Conservation (phyloP, 2,797 vertebrate species). For the Notolabrus celidotus region DNA sequence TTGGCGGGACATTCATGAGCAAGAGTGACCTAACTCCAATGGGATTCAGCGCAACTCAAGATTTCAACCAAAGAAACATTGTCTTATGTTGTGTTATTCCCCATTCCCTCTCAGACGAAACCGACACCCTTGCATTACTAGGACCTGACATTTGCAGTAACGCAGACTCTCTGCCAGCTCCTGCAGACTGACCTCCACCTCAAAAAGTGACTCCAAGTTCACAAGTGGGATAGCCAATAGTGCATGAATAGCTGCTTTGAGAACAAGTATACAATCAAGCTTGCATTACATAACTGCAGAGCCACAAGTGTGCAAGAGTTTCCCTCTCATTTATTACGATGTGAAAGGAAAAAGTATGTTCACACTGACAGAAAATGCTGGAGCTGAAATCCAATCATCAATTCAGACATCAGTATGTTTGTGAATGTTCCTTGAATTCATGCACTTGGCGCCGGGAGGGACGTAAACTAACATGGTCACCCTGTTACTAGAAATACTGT, state of each 20-base stretch:
- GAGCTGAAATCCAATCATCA: conserved; percentile 43
- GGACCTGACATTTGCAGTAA: conserved; percentile 62
- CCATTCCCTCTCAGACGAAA: conserved; percentile 64
- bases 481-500: conserved; percentile 25
- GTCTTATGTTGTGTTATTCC: conserved; percentile 71
- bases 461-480: conserved; percentile 29
- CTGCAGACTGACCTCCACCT: conserved; percentile 64
- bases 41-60: conserved; percentile 44
- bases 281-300: conserved; percentile 32
- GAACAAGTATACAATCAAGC: conserved; percentile 42
- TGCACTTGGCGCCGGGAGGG: conserved; percentile 13
- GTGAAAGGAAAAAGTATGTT: conserved; percentile 44
- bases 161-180: conserved; percentile 50
- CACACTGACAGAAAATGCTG: conserved; percentile 32
- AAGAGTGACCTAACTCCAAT: conserved; percentile 45
- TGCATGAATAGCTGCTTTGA: conserved; percentile 46
- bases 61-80: conserved; percentile 34
- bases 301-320: conserved; percentile 49
- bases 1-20: conserved; percentile 66
- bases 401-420: conserved; percentile 36
- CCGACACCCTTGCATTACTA: conserved; percentile 63
- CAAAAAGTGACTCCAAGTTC: conserved; percentile 42
- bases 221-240: conserved; percentile 50
- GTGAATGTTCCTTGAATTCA: conserved; percentile 38
- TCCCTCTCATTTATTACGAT: conserved; percentile 47